phyloP scores from a whole-genome alignment of 2,888 invertebrate species.

The Rotaria socialis region DNA sequence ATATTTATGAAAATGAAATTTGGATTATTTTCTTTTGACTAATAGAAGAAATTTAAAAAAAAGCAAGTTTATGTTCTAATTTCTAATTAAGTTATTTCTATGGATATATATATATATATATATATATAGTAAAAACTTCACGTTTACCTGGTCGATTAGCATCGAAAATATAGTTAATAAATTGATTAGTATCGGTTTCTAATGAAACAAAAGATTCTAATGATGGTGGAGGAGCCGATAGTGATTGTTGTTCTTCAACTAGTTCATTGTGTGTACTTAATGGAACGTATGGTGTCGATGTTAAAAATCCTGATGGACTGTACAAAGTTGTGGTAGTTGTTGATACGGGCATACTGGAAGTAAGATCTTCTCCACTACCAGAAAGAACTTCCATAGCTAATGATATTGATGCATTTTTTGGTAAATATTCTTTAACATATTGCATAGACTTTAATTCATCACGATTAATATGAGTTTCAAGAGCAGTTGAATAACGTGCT shows the following conservation, averaged over 20 bases:
- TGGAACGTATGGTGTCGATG: not conserved
- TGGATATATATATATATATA: not conserved
- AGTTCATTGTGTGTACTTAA: not conserved
- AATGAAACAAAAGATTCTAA: not conserved
- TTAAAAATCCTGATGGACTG: not conserved
- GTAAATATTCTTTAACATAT: slow-evolving; percentile 2
- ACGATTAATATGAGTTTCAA: slow-evolving; percentile 4
- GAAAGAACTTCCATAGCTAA: not conserved
- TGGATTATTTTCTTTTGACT: no score
- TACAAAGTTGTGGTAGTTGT: not conserved
- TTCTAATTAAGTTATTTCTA: not conserved
- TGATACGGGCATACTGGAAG: not conserved
- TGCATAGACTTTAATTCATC: not conserved
- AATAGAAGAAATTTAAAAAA: no score
- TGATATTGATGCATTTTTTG: not conserved
- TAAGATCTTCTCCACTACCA: not conserved
- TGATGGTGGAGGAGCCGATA: not conserved
- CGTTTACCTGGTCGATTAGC: not conserved
- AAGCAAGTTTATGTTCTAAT: no score
- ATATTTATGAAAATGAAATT: no score
- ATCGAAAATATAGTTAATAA: not conserved
- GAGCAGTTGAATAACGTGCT: slow-evolving; percentile 26
- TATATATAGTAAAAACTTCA: not conserved
- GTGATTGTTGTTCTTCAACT: not conserved
- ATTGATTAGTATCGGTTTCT: not conserved